phyloP scores from a whole-genome alignment of 2,888 invertebrate genomes.

The Athripsodes cinereus region DNA sequence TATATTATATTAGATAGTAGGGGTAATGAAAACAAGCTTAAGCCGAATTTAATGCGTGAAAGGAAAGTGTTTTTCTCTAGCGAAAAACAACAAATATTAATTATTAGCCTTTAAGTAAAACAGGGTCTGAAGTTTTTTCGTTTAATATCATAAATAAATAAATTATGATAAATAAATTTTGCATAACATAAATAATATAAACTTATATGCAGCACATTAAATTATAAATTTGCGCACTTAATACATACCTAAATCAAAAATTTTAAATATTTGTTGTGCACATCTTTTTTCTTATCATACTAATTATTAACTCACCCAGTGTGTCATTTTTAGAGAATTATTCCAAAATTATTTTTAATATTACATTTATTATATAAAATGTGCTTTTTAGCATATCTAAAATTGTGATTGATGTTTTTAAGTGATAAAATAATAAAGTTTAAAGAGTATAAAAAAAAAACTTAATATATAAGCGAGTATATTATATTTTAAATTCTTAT shows the following conservation, averaged over 20 bases:
- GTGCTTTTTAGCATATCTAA: slow-evolving; percentile 17
- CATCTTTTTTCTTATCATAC: too few relatives aligned
- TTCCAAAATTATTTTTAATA: slow-evolving; percentile 2
- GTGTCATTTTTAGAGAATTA: not conserved
- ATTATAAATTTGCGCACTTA: too few relatives aligned
- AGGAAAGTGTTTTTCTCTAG: slow-evolving; percentile 15
- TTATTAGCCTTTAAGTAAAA: slow-evolving; percentile 27
- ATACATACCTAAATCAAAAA: too few relatives aligned
- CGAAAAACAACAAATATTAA: slow-evolving; percentile 16
- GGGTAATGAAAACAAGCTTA: slow-evolving; percentile 24
- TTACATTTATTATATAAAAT: not conserved
- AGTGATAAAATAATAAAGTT: slow-evolving; percentile 2
- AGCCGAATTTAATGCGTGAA: slow-evolving; percentile 26
- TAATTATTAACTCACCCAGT: too few relatives aligned
- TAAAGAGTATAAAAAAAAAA: slow-evolving; percentile 1
- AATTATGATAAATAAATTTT: too few relatives aligned
- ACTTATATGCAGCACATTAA: too few relatives aligned
- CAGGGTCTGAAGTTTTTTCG: slow-evolving; percentile 24
- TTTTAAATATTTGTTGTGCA: too few relatives aligned
- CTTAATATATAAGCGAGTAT: not conserved
- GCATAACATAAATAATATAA: too few relatives aligned
- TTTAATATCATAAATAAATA: not conserved
- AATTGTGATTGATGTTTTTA: slow-evolving; percentile 16
- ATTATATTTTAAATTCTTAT: slow-evolving; percentile 7
- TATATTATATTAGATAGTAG: not conserved